A percentile compares a stretch with the other conserved stretches of the same genome.
Evolutionary conservation across 92 coral and sea anemone genomes (phyloP).

Genomic region (Bergia sp.): DNA sequence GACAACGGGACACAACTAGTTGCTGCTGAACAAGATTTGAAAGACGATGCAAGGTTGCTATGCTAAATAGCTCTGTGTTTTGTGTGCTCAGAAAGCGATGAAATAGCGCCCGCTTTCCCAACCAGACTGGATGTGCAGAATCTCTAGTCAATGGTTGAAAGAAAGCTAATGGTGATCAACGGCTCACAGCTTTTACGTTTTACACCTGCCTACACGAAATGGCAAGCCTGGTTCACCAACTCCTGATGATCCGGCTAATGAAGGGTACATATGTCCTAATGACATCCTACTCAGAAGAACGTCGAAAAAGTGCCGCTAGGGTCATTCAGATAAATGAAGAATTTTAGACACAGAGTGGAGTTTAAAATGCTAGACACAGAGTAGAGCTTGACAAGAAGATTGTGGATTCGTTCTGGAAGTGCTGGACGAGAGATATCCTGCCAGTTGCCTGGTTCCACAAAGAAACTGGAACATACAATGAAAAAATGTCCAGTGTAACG

Average conservation of each 20-base stretch:
- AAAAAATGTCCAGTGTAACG: neutral
- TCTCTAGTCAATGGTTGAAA: constrained; percentile 53
- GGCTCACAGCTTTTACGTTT: constrained; percentile 47
- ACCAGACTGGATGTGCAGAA: constrained; percentile 59
- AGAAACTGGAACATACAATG: neutral
- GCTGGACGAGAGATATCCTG: neutral
- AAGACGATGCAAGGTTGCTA: constrained; percentile 55
- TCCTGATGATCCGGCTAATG: constrained; percentile 55
- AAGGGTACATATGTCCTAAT: constrained; percentile 48
- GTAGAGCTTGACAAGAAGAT: neutral
- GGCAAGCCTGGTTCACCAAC: constrained; percentile 68
- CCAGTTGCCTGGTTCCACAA: neutral
- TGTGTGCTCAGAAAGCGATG: constrained; percentile 60
- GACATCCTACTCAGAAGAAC: constrained; percentile 59
- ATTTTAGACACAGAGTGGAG: constrained; percentile 29
- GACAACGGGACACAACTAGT: constrained; percentile 67
- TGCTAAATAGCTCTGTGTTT: neutral
- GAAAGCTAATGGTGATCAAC: constrained; percentile 56
- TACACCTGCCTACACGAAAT: constrained; percentile 51
- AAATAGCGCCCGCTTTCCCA: constrained; percentile 59
- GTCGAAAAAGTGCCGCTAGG: constrained; percentile 52
- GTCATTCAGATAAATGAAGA: constrained; percentile 48
- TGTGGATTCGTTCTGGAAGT: neutral
- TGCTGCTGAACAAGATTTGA: constrained; percentile 60
- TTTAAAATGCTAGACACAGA: neutral